Evolutionary conservation across 2,888 invertebrate species (phyloP).

Genomic region (Campoplex capitator): DNA sequence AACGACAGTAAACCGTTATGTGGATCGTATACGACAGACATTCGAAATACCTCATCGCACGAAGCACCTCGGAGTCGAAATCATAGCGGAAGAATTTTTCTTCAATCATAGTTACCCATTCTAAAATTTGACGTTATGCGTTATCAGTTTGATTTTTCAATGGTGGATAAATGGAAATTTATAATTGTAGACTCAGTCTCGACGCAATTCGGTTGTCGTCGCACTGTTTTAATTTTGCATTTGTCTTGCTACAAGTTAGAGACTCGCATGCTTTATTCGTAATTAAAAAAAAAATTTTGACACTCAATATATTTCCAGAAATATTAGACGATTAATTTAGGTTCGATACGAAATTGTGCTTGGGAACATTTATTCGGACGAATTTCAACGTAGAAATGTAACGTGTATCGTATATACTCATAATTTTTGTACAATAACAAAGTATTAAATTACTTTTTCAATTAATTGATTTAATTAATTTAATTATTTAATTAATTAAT

Average conservation of each 20-base stretch:
- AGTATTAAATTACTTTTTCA: background rate
- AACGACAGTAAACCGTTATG: slow-evolving; percentile 78
- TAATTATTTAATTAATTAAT: too few relatives aligned
- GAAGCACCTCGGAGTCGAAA: slow-evolving; percentile 31
- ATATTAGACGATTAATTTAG: background rate
- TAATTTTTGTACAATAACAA: slow-evolving; percentile 40
- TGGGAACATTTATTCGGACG: background rate
- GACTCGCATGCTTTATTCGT: too few relatives aligned
- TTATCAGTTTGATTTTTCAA: too few relatives aligned
- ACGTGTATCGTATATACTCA: background rate
- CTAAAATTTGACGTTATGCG: background rate
- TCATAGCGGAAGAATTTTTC: background rate
- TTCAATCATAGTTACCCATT: background rate
- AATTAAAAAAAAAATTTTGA: too few relatives aligned
- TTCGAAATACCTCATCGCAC: slow-evolving; percentile 71
- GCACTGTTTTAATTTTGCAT: background rate
- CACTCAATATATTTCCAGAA: slow-evolving; percentile 1
- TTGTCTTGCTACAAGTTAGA: background rate
- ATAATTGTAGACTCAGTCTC: background rate
- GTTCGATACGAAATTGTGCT: background rate
- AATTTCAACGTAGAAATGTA: background rate
- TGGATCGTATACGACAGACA: slow-evolving; percentile 73
- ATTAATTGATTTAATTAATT: too few relatives aligned
- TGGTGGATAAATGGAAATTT: background rate
- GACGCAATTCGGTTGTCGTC: too few relatives aligned